Percentiles rank a stretch among this genome's conserved stretches.
Conservation (phyloP, 1,140 invertebrate genomes). For the Thaumatotibia leucotreta region DNA sequence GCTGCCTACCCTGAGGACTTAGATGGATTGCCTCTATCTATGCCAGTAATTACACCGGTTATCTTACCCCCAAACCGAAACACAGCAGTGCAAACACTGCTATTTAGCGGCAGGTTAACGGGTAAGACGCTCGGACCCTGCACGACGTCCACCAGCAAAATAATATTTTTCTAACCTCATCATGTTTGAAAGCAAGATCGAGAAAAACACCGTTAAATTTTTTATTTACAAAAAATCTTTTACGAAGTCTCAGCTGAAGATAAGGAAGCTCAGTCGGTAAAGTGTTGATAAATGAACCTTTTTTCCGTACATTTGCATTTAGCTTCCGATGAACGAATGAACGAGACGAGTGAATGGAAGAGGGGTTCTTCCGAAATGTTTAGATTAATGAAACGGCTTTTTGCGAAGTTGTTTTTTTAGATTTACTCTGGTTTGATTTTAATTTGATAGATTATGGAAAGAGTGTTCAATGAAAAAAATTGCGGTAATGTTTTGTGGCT, state of each 20-base stretch:
- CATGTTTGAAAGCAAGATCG: no score
- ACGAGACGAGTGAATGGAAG: conserved; percentile 4
- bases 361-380: conserved; percentile 3
- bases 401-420: neutral
- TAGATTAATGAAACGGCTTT: conserved; percentile 12
- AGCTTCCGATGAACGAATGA: conserved; percentile 5
- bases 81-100: no score
- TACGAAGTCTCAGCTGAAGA: neutral
- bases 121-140: no score
- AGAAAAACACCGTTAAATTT: neutral
- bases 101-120: no score
- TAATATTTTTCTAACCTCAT: no score
- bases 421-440: neutral
- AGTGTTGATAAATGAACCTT: conserved; percentile 10
- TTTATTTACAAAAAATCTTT: neutral
- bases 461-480: neutral
- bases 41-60: no score
- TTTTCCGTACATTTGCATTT: conserved; percentile 12
- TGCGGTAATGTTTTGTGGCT: neutral
- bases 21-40: no score
- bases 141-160: no score
- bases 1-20: no score
- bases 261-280: neutral
- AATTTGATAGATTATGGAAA: neutral
- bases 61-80: no score